Percentiles rank a stretch among this genome's conserved stretches.
These are phyloP conservation scores for Syngnathus typhle DNA, from an alignment of 2,113 vertebrate genomes.

Conservation along the genomic window DNA sequence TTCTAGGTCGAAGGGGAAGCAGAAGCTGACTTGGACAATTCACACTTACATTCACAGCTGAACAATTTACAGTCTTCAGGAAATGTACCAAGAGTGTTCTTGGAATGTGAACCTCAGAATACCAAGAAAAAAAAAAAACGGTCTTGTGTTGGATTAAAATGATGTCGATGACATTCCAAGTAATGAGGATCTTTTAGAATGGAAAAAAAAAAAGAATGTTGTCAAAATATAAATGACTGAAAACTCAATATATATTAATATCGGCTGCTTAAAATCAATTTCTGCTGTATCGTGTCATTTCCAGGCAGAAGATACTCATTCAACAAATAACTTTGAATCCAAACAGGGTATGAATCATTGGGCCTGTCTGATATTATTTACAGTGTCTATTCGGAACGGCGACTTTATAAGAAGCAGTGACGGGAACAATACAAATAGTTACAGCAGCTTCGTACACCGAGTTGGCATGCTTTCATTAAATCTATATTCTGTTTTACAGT, in stretches of 20 bases:
- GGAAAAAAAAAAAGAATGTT: background rate
- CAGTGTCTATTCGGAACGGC: constrained; percentile 62
- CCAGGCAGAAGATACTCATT: background rate
- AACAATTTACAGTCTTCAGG: background rate
- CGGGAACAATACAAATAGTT: constrained; percentile 72
- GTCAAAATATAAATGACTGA: background rate
- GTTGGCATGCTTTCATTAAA: constrained; percentile 73
- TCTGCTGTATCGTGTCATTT: constrained; percentile 45
- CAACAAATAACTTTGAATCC: background rate
- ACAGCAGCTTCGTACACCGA: constrained; percentile 71
- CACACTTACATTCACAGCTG: background rate
- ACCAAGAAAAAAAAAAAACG: too few relatives aligned
- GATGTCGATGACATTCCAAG: too few relatives aligned
- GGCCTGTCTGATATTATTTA: constrained; percentile 63
- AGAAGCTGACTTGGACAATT: too few relatives aligned
- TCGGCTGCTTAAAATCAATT: background rate
- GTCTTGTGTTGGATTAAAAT: too few relatives aligned
- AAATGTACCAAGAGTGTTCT: background rate
- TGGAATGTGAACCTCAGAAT: background rate
- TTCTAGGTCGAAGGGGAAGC: too few relatives aligned
- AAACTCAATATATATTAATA: background rate
- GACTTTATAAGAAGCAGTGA: constrained; percentile 70
- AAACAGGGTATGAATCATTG: background rate
- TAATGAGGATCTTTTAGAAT: background rate
- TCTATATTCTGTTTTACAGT: constrained; percentile 48